Evolutionary conservation across 2,888 invertebrate species (phyloP).

Genomic region (Macaria liturata): DNA sequence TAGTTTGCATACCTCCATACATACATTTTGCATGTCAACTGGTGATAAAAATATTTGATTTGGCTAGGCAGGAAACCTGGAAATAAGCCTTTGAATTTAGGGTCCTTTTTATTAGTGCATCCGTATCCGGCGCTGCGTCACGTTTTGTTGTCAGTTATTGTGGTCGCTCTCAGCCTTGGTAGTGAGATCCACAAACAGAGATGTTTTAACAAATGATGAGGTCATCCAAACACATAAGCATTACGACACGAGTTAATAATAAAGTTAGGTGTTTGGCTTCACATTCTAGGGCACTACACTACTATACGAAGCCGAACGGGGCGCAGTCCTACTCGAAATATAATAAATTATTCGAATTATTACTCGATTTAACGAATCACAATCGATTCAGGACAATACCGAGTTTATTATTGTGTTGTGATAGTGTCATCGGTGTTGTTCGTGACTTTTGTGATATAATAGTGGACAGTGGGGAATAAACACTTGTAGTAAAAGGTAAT

Average conservation of each 20-base stretch:
- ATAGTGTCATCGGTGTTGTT: constrained; percentile 15
- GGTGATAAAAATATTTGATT: too few relatives aligned
- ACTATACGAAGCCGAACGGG: constrained; percentile 52
- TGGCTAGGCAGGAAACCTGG: too few relatives aligned
- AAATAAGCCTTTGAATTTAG: too few relatives aligned
- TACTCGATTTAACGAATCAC: constrained; percentile 31
- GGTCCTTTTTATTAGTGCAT: neutral
- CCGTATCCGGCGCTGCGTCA: constrained; percentile 28
- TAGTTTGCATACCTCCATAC: too few relatives aligned
- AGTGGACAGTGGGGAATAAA: constrained; percentile 4
- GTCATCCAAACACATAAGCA: constrained; percentile 54
- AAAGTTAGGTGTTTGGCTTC: constrained; percentile 66
- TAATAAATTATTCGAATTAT: constrained; percentile 10
- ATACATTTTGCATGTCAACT: too few relatives aligned
- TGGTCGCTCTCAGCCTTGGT: constrained; percentile 48
- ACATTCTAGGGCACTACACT: constrained; percentile 60
- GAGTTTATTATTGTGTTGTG: constrained; percentile 15
- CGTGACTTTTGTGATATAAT: neutral
- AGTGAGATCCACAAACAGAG: constrained; percentile 48
- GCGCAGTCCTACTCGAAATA: constrained; percentile 39
- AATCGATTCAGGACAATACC: constrained; percentile 15
- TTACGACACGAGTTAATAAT: constrained; percentile 74
- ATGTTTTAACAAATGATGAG: constrained; percentile 63
- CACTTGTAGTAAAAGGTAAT: too few relatives aligned
- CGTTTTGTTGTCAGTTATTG: constrained; percentile 31